Conservation (phyloP, 2,888 invertebrate genomes). For the Nipponacmea schrenckii region DNA sequence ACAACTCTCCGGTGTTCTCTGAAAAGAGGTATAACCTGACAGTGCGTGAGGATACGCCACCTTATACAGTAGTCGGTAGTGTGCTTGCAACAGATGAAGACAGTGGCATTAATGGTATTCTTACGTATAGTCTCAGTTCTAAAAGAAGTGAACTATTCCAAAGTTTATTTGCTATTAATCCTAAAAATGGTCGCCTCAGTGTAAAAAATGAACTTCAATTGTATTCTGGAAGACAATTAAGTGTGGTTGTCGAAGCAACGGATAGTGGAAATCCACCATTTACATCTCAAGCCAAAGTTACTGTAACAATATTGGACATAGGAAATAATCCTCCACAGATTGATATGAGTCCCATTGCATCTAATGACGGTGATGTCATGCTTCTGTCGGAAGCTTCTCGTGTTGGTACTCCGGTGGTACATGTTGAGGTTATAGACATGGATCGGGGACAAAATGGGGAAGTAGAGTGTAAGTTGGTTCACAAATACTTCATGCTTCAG, state of each 20-base stretch:
- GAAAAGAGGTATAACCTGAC: slow-evolving; percentile 10
- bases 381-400: slow-evolving; percentile 73
- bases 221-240: slow-evolving; percentile 76
- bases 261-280: slow-evolving; percentile 13
- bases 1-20: slow-evolving; percentile 18
- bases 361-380: slow-evolving; percentile 72
- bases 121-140: slow-evolving; percentile 57
- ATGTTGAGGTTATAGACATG: slow-evolving; percentile 78
- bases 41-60: slow-evolving; percentile 11
- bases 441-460: slow-evolving; percentile 30
- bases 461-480: slow-evolving; percentile 29
- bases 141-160: slow-evolving; percentile 4
- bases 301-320: slow-evolving; percentile 73
- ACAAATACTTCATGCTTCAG: slow-evolving; percentile 16
- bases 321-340: slow-evolving; percentile 87
- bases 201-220: slow-evolving; percentile 80
- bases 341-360: slow-evolving; percentile 85
- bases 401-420: slow-evolving; percentile 92
- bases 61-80: slow-evolving; percentile 10
- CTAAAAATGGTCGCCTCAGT: slow-evolving; percentile 86
- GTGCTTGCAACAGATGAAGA: slow-evolving; percentile 86
- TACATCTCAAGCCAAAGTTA: slow-evolving; percentile 71
- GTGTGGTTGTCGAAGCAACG: slow-evolving; percentile 73
- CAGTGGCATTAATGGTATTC: slow-evolving; percentile 78
- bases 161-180: slow-evolving; percentile 50